Conservation (phyloP, 2,113 vertebrate genomes). For the Myotis lucifugus region DNA sequence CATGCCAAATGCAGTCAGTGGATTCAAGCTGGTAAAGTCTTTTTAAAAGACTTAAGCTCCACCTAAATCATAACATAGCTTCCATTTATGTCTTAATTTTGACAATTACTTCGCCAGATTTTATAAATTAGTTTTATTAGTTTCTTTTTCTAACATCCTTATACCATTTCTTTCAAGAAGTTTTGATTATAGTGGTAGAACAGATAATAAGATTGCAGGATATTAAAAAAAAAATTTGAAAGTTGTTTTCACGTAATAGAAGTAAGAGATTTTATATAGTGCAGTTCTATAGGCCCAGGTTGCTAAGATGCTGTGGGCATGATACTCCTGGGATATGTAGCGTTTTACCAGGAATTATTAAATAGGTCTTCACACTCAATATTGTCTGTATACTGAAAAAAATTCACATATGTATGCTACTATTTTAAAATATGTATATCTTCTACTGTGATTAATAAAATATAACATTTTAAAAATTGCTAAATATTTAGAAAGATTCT, state of each 20-base stretch:
- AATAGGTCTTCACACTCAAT: neutral
- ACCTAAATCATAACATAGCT: neutral
- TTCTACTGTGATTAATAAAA: neutral
- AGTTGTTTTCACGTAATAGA: neutral
- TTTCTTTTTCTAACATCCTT: neutral
- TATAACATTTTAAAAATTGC: neutral
- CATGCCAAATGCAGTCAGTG: neutral
- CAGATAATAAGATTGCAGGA: neutral
- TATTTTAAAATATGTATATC: neutral
- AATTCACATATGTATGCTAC: neutral
- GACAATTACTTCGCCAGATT: neutral
- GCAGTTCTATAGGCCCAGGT: neutral
- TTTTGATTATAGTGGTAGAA: neutral
- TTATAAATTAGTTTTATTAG: slow-evolving; percentile 16
- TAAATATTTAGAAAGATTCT: neutral
- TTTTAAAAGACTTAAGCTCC: neutral
- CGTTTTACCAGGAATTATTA: neutral
- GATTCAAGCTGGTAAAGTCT: neutral
- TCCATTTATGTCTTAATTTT: neutral
- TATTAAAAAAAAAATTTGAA: neutral
- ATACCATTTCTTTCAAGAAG: neutral
- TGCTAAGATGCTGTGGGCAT: fast-evolving
- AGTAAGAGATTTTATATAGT: neutral
- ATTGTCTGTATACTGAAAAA: neutral
- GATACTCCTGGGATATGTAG: too few relatives aligned